These are phyloP conservation scores for Danionella dracula DNA, from an alignment of 2,797 vertebrate species.

Conservation along the genomic window DNA sequence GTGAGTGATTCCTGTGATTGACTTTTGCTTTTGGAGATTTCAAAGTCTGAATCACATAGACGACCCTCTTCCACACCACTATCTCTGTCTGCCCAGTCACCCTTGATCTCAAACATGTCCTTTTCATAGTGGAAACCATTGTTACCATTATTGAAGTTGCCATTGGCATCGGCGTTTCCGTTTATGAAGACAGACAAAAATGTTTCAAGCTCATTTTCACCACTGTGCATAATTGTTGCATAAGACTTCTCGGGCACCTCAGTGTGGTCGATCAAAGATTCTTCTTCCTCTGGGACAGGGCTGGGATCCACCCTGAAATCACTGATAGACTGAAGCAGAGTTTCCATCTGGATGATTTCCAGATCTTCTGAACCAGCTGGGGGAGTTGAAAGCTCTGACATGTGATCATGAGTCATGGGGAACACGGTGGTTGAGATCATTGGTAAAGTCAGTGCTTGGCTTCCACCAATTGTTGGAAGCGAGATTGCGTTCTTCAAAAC, in stretches of 20 bases:
- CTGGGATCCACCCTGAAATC: conserved; percentile 78
- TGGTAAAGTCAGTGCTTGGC: conserved; percentile 90
- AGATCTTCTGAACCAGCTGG: conserved; percentile 72
- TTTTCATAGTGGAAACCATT: conserved; percentile 66
- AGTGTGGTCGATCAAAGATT: conserved; percentile 77
- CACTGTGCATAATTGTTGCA: conserved; percentile 65
- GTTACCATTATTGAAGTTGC: conserved; percentile 54
- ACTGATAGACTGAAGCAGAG: conserved; percentile 81
- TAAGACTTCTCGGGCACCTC: conserved; percentile 69
- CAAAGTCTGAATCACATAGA: conserved; percentile 71
- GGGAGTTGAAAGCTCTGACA: conserved; percentile 52
- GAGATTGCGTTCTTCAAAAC: conserved; percentile 98
- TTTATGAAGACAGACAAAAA: conserved; percentile 58
- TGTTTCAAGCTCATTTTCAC: conserved; percentile 67
- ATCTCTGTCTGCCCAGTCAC: conserved; percentile 83
- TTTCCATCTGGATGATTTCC: conserved; percentile 76
- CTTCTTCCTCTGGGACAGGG: conserved; percentile 55
- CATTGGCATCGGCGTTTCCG: conserved; percentile 57
- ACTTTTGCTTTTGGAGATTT: conserved; percentile 79
- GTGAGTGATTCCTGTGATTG: conserved; percentile 81
- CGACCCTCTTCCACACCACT: conserved; percentile 79
- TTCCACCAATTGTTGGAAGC: conserved; percentile 90
- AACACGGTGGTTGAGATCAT: conserved; percentile 80
- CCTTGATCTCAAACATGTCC: conserved; percentile 76
- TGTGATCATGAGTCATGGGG: conserved; percentile 69